Evolutionary conservation across 2,113 vertebrate species (phyloP).

Genomic region (Saguinus midas): DNA sequence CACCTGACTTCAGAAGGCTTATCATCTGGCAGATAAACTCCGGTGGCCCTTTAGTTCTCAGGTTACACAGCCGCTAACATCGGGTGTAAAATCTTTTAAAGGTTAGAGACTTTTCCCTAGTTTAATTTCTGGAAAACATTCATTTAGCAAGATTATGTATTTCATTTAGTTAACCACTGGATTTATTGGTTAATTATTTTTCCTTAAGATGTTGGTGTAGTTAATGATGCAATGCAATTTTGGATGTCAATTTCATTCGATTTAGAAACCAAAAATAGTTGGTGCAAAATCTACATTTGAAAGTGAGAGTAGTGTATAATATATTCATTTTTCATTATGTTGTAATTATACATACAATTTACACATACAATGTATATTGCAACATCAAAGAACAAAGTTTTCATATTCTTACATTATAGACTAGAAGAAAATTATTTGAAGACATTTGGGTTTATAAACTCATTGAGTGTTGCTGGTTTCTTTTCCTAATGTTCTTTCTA

Average conservation of each 20-base stretch:
- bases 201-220: not conserved
- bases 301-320: conserved; percentile 16
- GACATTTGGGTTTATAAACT: conserved; percentile 7
- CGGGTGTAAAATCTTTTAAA: not conserved
- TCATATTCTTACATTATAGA: not conserved
- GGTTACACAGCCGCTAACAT: not conserved
- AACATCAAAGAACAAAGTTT: not conserved
- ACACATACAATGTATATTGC: not conserved
- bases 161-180: not conserved
- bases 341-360: not conserved
- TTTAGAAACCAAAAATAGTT: not conserved
- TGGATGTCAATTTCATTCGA: not conserved
- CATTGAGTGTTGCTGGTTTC: not conserved
- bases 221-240: not conserved
- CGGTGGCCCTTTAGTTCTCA: not conserved
- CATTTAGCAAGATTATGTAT: not conserved
- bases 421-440: conserved; percentile 18
- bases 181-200: conserved; percentile 10
- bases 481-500: not conserved
- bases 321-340: not conserved
- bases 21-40: not conserved
- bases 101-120: not conserved
- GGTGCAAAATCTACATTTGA: not conserved
- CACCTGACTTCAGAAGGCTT: not conserved
- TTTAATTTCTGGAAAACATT: conserved; percentile 32